Evolutionary conservation across 2,888 invertebrate species (phyloP).

Genomic region (Stratiomys singularior): DNA sequence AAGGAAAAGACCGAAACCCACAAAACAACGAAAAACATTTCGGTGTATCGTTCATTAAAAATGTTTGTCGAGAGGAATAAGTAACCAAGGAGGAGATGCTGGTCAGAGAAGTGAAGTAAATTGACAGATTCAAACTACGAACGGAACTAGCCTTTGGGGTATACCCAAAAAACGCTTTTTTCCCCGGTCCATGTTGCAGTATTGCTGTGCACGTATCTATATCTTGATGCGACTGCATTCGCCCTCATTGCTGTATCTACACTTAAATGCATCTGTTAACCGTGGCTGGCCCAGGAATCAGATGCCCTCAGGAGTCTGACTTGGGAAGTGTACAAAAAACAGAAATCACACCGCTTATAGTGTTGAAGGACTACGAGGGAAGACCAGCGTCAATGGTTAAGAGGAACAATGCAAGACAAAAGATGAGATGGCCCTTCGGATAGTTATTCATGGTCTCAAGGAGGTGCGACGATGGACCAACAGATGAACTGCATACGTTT

Average conservation of each 20-base stretch:
- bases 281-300: neutral
- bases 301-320: constrained; percentile 7
- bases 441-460: constrained; percentile 8
- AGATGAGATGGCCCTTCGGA: constrained; percentile 28
- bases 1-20: too few species aligned
- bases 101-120: constrained; percentile 37
- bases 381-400: too few species aligned
- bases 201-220: too few species aligned
- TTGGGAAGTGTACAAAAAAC: neutral
- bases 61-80: constrained; percentile 37
- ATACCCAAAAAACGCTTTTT: too few species aligned
- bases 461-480: neutral
- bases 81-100: constrained; percentile 23
- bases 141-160: too few species aligned
- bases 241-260: neutral
- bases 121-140: too few species aligned
- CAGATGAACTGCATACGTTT: constrained; percentile 34
- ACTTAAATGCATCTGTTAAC: constrained; percentile 9
- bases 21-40: constrained; percentile 42
- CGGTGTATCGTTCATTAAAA: constrained; percentile 55
- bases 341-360: constrained; percentile 1
- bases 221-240: too few species aligned
- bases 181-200: too few species aligned
- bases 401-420: neutral
- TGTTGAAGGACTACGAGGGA: constrained; percentile 13